Evolutionary conservation across 2,888 invertebrate species (phyloP), one percentile per base, ranked within the genome.

Genomic region (Apeira syringaria): DNA sequence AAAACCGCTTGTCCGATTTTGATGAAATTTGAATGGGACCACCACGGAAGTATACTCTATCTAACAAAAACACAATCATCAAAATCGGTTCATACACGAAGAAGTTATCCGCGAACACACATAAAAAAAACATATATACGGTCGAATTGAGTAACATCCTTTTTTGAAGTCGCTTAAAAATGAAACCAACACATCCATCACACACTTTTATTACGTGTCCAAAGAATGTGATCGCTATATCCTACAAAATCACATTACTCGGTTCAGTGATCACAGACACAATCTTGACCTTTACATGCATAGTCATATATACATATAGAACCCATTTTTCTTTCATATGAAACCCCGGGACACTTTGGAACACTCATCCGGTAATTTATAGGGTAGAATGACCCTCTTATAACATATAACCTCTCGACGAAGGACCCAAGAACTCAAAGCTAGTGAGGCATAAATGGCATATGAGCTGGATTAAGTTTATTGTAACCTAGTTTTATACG

Each of bases 341-440:
- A 5, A 17, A n/a, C 2, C 1, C 5, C 1, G 7, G 7, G 20
- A 7, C 20, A 20, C 20, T 20, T 3, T 8, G 6, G 12, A 17
- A 36, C 35, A 36, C 29, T 36, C 13, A 22, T 22, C 13, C 20
- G 8, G 29, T 36, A 28, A 36, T 36, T 36, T 28, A 29, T 36
- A 9, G 13, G 22, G 10, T 24, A 17, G 5, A 1, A 20, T 7
- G 20, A 20, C 20, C 2, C 20, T 7, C 7, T 5, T 20, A 20
- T 20, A 7, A 7, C 2, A 20, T 7, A 20, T 2, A 2, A 7
- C 20, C 1, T 29, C 9, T 9, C 27, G 33, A 13, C 32, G 32
- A 17, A 4, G 33, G 5, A 15, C 15, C 17, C 1, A 5, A 9
- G 13, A 25, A 25, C 25, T 15, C 12, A 13, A 34, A 7, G 3